Evolutionary conservation across 2,888 invertebrate species (phyloP).

Genomic region (Rotaria macrura): DNA sequence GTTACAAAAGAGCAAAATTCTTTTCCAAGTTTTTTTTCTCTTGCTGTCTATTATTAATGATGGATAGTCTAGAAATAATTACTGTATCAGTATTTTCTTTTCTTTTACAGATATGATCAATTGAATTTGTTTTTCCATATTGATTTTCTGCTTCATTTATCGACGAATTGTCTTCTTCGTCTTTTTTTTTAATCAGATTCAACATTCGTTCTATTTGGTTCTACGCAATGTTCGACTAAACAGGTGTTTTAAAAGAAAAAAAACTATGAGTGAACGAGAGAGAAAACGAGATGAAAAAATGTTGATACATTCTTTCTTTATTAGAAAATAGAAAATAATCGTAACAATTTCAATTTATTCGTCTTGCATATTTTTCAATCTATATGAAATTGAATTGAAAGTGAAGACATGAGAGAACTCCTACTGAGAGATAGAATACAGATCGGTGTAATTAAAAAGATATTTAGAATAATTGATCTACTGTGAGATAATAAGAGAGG

Average conservation of each 20-base stretch:
- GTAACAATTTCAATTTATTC: not conserved
- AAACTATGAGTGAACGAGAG: no score
- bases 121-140: not conserved
- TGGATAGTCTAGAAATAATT: not conserved
- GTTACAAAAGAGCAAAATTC: slow-evolving; percentile 11
- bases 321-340: not conserved
- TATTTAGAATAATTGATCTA: not conserved
- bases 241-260: no score
- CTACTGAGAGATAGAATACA: not conserved
- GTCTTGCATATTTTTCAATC: not conserved
- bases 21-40: not conserved
- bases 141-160: no score
- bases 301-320: not conserved
- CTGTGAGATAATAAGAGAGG: not conserved
- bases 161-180: no score
- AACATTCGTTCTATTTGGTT: no score
- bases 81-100: not conserved
- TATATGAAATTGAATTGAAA: not conserved
- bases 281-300: no score
- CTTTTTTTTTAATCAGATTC: no score
- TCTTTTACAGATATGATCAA: not conserved
- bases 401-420: not conserved
- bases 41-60: not conserved
- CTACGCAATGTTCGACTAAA: no score
- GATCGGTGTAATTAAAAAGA: not conserved